Percentiles rank a stretch among this genome's conserved stretches.
phyloP scores from a whole-genome alignment of 2,888 invertebrate species.

The Caenorhabditis sp. region DNA sequence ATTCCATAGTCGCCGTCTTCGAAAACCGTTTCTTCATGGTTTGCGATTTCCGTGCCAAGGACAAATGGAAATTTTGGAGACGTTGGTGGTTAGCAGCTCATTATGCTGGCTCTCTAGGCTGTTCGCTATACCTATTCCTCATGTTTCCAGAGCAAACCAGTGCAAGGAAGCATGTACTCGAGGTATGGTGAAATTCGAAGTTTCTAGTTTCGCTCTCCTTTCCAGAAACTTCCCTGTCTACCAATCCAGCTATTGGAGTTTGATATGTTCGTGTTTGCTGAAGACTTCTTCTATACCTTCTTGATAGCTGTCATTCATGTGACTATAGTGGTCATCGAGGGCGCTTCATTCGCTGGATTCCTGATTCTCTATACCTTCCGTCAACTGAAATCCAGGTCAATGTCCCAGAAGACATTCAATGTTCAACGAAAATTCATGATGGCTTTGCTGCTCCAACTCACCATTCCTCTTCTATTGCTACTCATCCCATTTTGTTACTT shows the following conservation, averaged over 20 bases:
- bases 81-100: too few species aligned
- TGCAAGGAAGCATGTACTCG: too few species aligned
- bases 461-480: background rate
- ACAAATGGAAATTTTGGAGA: too few species aligned
- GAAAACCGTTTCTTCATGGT: background rate
- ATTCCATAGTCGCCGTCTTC: background rate
- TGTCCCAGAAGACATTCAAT: background rate
- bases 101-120: too few species aligned
- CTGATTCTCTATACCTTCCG: background rate
- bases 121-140: too few species aligned
- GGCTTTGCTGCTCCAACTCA: background rate
- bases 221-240: slow-evolving; percentile 3
- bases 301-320: too few species aligned
- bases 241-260: background rate
- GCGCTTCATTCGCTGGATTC: background rate
- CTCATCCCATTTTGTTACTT: background rate
- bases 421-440: slow-evolving; percentile 15
- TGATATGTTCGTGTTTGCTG: background rate
- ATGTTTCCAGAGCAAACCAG: too few species aligned
- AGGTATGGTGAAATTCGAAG: background rate
- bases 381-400: background rate
- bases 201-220: background rate
- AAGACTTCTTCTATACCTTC: background rate
- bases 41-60: too few species aligned
- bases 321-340: background rate